Evolutionary conservation across 1,140 invertebrate genomes (phyloP).

Genomic region (Magallana angulata): DNA sequence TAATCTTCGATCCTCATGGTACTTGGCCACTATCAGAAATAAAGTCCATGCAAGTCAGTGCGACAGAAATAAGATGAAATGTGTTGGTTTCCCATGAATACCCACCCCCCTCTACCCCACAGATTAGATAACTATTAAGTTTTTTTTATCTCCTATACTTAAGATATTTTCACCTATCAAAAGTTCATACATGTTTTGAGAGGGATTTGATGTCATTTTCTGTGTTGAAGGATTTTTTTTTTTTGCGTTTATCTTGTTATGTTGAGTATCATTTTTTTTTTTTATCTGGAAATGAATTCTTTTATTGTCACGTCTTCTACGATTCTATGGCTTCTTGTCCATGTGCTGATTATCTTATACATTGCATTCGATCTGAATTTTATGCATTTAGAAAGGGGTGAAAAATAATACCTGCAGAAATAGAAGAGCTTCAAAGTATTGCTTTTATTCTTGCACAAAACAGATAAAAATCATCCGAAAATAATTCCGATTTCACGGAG

Average conservation of each 20-base stretch:
- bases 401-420: not conserved
- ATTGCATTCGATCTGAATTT: not conserved
- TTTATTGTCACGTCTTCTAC: not conserved
- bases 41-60: not conserved
- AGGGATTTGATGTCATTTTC: not conserved
- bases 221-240: not conserved
- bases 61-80: not conserved
- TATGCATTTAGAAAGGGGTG: not conserved
- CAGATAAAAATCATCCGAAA: not conserved
- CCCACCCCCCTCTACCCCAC: not conserved
- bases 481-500: conserved; percentile 13
- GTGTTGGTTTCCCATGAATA: not conserved
- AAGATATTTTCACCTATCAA: conserved; percentile 19
- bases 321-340: not conserved
- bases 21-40: not conserved
- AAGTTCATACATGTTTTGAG: conserved; percentile 12
- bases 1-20: not conserved
- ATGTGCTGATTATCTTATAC: not conserved
- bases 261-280: not conserved
- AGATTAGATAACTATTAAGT: conserved; percentile 23
- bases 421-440: not conserved
- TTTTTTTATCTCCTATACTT: not conserved
- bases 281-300: conserved; percentile 16
- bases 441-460: not conserved
- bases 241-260: too few species aligned